Evolutionary conservation across 2,888 invertebrate species (phyloP).

Genomic region (Plagodis pulveraria): DNA sequence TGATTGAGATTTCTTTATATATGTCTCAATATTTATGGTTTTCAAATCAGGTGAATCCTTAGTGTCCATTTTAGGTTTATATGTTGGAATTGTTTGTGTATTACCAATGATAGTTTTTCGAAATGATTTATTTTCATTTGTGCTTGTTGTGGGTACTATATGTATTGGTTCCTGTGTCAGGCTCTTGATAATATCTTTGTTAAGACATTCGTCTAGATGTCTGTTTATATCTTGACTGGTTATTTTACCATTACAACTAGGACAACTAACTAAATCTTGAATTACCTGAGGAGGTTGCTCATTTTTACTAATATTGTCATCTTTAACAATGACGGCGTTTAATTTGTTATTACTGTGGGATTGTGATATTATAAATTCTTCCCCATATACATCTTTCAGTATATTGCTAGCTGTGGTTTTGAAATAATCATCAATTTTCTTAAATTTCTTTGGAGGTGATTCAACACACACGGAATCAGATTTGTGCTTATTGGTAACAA

Average conservation of each 20-base stretch:
- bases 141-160: conserved; percentile 29
- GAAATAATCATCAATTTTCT: conserved; percentile 74
- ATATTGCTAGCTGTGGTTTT: conserved; percentile 57
- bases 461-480: conserved; percentile 31
- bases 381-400: conserved; percentile 73
- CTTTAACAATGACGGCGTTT: conserved; percentile 45
- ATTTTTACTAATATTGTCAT: conserved; percentile 34
- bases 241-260: conserved; percentile 72
- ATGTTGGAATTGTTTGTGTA: conserved; percentile 8
- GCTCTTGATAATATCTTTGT: conserved; percentile 63
- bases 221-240: conserved; percentile 62
- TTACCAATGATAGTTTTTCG: conserved; percentile 5
- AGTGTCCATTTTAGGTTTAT: conserved; percentile 10
- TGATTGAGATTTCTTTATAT: conserved; percentile 4
- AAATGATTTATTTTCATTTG: conserved; percentile 7
- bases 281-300: conserved; percentile 41
- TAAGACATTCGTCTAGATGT: conserved; percentile 78
- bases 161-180: conserved; percentile 35
- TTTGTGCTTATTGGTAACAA: conserved; percentile 51
- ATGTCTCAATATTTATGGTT: neutral
- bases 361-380: conserved; percentile 60
- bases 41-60: conserved; percentile 1
- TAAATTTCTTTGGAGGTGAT: conserved; percentile 64
- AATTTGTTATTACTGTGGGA: conserved; percentile 50
- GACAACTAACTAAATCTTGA: conserved; percentile 68